Conservation (phyloP, 1,140 invertebrate species). For the Heliconius congener region DNA sequence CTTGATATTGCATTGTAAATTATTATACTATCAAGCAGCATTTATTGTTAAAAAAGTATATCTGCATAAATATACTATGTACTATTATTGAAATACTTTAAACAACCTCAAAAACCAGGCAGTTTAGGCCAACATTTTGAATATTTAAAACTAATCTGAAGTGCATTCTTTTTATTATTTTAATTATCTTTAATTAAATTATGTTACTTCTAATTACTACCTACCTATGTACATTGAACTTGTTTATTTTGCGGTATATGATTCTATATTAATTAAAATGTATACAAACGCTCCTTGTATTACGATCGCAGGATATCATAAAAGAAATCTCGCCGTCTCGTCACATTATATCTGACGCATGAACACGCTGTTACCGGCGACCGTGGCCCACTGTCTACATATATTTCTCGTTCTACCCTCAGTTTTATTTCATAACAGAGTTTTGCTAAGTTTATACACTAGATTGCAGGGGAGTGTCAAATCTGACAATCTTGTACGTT, state of each 20-base stretch:
- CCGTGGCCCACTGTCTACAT: background rate
- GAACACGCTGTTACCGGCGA: background rate
- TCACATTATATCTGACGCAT: background rate
- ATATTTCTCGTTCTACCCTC: background rate
- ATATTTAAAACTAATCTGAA: too few species aligned
- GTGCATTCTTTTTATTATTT: too few species aligned
- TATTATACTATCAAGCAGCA: too few species aligned
- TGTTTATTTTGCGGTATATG: background rate
- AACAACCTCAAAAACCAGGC: too few species aligned
- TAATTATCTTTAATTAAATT: too few species aligned
- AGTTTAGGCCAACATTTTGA: too few species aligned
- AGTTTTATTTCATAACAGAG: background rate
- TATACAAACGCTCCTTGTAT: background rate
- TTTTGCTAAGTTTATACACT: background rate
- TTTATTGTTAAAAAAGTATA: too few species aligned
- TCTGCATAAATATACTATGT: too few species aligned
- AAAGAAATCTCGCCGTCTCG: background rate
- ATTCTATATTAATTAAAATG: background rate
- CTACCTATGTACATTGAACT: background rate
- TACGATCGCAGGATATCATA: background rate
- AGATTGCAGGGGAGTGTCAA: slow-evolving; percentile 20
- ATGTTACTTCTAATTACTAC: too few species aligned
- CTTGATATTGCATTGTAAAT: too few species aligned
- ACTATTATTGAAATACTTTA: too few species aligned
- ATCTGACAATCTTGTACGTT: slow-evolving; percentile 14